Base-by-base conservation (phyloP, 2,888 invertebrate genomes). In the Caenorhabditis macrosperma region DNA sequence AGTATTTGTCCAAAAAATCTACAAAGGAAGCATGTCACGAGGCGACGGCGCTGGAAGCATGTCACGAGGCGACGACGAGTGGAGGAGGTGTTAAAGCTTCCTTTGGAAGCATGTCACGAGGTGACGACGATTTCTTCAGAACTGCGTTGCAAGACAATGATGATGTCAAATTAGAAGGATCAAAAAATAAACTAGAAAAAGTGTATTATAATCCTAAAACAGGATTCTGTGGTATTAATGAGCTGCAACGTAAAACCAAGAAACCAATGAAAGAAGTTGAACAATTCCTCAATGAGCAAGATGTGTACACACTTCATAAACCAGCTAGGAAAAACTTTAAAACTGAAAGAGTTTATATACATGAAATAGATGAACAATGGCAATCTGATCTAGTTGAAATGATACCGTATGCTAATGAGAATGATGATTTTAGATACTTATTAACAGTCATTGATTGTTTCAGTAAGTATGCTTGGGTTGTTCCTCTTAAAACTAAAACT, bases 321-420 rank as follows among this genome's bases (percentile, higher is more conserved):
- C 82, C 82, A 69, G 82, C 78, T 61, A n/a, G 76, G 5, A 84
- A 84, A 41, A 81, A 78, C 41, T 84, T 81, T 46, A 63, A 78
- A 41, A 81, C 57, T 60, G 50, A 81, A 78, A 69, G 82, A 78
- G 83, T 85, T 41, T 82, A 77, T 59, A 44, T 85, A 24, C 12
- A 33, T 59, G 54, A 44, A 2, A 79, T 76, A 15, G 85, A 85
- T 72, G 79, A 85, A 20, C 85, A 85, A 38, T 85, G 83, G 85
- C 85, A 85, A 67, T 80, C 85, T 24, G 85, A 85, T 72, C 78
- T 85, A 7, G 83, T 82, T 48, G 82, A 79, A 78, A 85, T 85
- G 85, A 77, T 84, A 55, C 76, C 74, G 6, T 85, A 85, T 54
- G 35, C 81, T 15, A 57, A 72, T 59, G 85, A 85, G 77, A 85